phyloP scores from a whole-genome alignment of 2,113 vertebrate species.

The Zonotrichia leucophrys region DNA sequence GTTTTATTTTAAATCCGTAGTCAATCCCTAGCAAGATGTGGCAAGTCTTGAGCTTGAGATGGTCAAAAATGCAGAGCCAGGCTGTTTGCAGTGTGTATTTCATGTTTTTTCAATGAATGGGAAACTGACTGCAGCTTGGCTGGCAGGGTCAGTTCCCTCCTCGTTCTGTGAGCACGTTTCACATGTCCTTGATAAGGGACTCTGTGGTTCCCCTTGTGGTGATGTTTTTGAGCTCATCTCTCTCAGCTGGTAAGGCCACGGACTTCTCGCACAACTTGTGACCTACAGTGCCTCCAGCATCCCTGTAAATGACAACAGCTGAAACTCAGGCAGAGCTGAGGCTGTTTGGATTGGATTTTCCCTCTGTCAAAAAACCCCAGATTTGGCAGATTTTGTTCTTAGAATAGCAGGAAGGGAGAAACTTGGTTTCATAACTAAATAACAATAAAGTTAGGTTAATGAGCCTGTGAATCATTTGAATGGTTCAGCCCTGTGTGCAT shows the following conservation, averaged over 20 bases:
- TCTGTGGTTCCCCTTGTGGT: not conserved
- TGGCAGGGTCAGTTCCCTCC: not conserved
- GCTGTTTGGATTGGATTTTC: not conserved
- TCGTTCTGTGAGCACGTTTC: not conserved
- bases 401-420: conserved; percentile 22
- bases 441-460: conserved; percentile 21
- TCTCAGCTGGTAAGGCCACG: not conserved
- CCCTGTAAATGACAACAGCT: not conserved
- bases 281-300: not conserved
- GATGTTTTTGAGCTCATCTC: not conserved
- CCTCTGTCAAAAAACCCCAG: not conserved
- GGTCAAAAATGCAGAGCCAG: not conserved
- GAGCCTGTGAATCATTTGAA: not conserved
- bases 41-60: not conserved
- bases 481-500: not conserved
- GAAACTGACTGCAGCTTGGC: not conserved
- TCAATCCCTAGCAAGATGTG: not conserved
- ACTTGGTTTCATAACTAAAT: conserved; percentile 14
- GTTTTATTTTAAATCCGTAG: not conserved
- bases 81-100: not conserved
- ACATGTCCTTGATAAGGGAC: not conserved
- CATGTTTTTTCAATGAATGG: not conserved
- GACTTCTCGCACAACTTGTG: not conserved
- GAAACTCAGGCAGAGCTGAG: not conserved
- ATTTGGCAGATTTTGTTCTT: conserved; percentile 16